phyloP scores from a whole-genome alignment of 1,140 invertebrate genomes.

The Cydia fagiglandana region DNA sequence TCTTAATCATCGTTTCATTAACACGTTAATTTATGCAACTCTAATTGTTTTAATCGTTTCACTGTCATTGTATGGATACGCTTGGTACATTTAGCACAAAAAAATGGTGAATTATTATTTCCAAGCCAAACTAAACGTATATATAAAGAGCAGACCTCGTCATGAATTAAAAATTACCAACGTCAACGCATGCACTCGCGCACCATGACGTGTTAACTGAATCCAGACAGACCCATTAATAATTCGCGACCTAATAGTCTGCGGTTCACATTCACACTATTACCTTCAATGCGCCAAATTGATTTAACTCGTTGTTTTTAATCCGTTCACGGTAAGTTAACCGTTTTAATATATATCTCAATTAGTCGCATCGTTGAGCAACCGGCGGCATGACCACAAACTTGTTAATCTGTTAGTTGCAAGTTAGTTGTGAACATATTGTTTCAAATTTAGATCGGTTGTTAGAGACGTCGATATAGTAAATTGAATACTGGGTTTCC shows the following conservation, averaged over 20 bases:
- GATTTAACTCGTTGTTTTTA: not conserved
- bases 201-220: slow-evolving; percentile 24
- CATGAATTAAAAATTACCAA: slow-evolving; percentile 21
- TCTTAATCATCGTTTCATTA: not conserved
- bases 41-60: slow-evolving; percentile 14
- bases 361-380: slow-evolving; percentile 27
- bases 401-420: slow-evolving; percentile 22
- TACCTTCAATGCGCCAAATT: slow-evolving; percentile 16
- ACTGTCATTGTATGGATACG: not conserved
- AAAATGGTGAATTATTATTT: not conserved
- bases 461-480: not conserved
- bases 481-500: too few species aligned
- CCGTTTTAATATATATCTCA: slow-evolving; percentile 21
- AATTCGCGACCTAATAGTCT: slow-evolving; percentile 27
- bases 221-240: slow-evolving; percentile 22
- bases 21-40: not conserved
- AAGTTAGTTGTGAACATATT: not conserved
- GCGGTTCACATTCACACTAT: slow-evolving; percentile 24
- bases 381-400: slow-evolving; percentile 14
- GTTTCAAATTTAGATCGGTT: not conserved
- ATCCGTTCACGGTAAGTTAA: slow-evolving; percentile 26
- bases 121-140: not conserved
- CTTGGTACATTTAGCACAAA: not conserved
- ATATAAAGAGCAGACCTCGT: slow-evolving; percentile 7
- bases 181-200: slow-evolving; percentile 7